phyloP scores from a whole-genome alignment of 2,113 vertebrate genomes.

The Cottus gobio region DNA sequence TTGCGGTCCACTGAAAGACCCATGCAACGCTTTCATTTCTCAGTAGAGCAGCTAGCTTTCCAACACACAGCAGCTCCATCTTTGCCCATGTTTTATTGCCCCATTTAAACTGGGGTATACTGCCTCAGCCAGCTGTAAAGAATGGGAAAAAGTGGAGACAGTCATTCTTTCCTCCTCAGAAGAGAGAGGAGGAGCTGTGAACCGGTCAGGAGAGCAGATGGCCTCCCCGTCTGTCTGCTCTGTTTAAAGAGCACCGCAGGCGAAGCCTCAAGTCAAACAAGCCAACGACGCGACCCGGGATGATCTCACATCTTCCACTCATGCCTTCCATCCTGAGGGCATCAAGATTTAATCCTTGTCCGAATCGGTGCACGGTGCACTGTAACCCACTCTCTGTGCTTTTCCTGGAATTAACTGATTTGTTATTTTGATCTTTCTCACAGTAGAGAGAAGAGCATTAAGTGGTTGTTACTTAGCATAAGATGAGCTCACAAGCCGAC shows the following conservation, averaged over 20 bases:
- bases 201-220: constrained; percentile 64
- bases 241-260: constrained; percentile 69
- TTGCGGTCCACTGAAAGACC: neutral
- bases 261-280: constrained; percentile 68
- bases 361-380: neutral
- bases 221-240: constrained; percentile 71
- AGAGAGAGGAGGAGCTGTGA: constrained; percentile 38
- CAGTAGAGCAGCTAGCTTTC: neutral
- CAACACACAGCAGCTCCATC: neutral
- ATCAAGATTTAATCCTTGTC: constrained; percentile 32
- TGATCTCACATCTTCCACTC: constrained; percentile 50
- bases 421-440: neutral
- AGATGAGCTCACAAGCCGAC: neutral
- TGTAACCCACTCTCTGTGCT: neutral
- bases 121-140: constrained; percentile 49
- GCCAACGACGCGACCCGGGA: constrained; percentile 18
- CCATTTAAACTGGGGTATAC: neutral
- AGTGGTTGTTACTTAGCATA: neutral
- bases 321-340: neutral
- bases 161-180: constrained; percentile 62
- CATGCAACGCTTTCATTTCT: neutral
- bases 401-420: neutral
- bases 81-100: constrained; percentile 18
- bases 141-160: constrained; percentile 43
- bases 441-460: neutral